Evolutionary conservation across 2,113 vertebrate genomes (phyloP), one percentile per base, ranked within the genome.

Genomic region (Ranitomeya variabilis): DNA sequence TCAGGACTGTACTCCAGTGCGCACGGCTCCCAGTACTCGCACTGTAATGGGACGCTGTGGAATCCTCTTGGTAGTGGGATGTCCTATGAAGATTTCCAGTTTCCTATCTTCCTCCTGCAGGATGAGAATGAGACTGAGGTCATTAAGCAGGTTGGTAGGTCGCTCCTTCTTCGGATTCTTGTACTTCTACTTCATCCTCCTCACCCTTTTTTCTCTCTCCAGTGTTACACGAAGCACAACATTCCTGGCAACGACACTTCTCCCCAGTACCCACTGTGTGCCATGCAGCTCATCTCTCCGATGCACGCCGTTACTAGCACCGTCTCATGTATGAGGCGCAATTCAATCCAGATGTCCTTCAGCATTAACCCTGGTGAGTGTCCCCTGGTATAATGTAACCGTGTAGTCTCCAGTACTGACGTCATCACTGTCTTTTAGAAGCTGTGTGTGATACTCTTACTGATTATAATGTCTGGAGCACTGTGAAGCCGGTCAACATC

Each of bases 211-310:
- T 6, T 90, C 77, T 64, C 23, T 21, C 90, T n/a, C 10, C 45
- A 99, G 97, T 99, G 97, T 91, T 98, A 94, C 60, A 90, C 92
- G 7, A 94, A 95, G 1, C 97, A 99, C 86, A 99, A 99, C 21
- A 85, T 90, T 0, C 91, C 92, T 0, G 67, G 66, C 19, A 96
- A 95, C 0, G 96, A 95, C 59, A 93, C 94, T 0, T 86, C 6
- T 0, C 97, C 97, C 0, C 23, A 83, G 82, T 97, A 97, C 90
- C 98, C 98, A 0, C 95, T 99, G 1, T 99, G 98, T 0, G 97
- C 98, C 71, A 97, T 99, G 97, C 96, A 99, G 96, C 96, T 99
- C 0, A 97, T 91, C 89, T 96, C 98, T 0, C 97, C 97, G 95
- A 99, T 99, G 98, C 96, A 96, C 0, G 98, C 98, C 0, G 98